Base-by-base conservation (phyloP, 2,888 invertebrate species). In the Sesia apiformis region DNA sequence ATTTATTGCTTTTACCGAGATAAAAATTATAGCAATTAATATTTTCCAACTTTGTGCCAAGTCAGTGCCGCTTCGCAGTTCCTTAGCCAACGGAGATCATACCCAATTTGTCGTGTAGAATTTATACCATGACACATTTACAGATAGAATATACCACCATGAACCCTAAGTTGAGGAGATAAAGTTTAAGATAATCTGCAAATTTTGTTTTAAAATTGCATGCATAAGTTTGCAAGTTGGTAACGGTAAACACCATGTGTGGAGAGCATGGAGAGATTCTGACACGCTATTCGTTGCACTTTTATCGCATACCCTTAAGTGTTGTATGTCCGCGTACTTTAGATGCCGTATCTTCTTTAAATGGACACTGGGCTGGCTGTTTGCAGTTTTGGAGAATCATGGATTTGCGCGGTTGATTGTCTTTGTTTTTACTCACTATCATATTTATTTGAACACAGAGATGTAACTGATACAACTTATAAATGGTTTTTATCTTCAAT, bases 281-380 rank as follows among this genome's bases (percentile, higher is more conserved):
- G 82, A 81, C 76, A 72, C 69, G 72, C 78, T 78, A 84, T 85
- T 84, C 82, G 84, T 83, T 79, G 78, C 78, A 78, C 66, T 76
- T 78, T 80, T 81, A 79, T 82, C 77, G 72, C 62, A 60, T 56
- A 53, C 55, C 51, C 54, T 56, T 55, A 49, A 46, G 3, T 8
- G 46, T 8, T 46, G n/a, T 46, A 23, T 46, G 57, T 64, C 62
- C 62, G 61, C 61, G 58, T 65, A 57, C 61, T 61, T 60, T 53
- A 46, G 54, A 43, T 46, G 46, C 46, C 46, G 6, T 40, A 46
- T 55, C 49, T 40, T 53, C 53, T 43, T 54, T 57, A 55, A 50
- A 46, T 4, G 8, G 5, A 8, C 46, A 46, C 46, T 8, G 6
- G 4, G 46, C 4, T 46, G 23, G 23, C 23, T 23, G 23, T 6